phyloP scores from a whole-genome alignment of 1,140 invertebrate species.

The Yoshiicerus persimilis region DNA sequence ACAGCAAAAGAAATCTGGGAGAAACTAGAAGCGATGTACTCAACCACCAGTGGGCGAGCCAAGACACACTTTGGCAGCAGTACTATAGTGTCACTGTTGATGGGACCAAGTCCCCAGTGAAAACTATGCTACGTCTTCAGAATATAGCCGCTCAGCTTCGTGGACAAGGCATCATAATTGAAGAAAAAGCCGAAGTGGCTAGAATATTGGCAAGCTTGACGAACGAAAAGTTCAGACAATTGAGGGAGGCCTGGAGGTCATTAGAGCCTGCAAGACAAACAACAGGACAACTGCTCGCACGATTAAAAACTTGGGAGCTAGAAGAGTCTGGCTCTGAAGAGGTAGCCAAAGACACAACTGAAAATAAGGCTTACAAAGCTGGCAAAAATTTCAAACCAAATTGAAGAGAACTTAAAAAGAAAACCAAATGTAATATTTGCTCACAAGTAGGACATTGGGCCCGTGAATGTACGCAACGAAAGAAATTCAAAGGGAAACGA shows the following conservation, averaged over 20 bases:
- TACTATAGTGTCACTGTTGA: background rate
- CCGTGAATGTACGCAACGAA: too few species aligned
- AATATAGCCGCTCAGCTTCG: background rate
- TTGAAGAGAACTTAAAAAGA: background rate
- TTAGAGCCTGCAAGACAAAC: constrained; percentile 20
- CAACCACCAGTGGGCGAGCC: background rate
- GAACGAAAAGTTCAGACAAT: background rate
- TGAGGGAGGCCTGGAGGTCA: constrained; percentile 16
- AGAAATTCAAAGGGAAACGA: background rate
- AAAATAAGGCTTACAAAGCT: background rate
- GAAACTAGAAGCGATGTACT: background rate
- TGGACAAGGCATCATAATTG: background rate
- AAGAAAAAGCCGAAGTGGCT: background rate
- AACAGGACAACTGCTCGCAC: background rate
- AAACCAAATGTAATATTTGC: background rate
- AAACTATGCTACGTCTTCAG: background rate
- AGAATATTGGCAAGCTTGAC: constrained; percentile 16
- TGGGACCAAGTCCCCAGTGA: background rate
- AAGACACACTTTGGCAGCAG: background rate
- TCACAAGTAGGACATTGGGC: background rate
- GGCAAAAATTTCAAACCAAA: background rate
- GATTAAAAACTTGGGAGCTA: constrained; percentile 31
- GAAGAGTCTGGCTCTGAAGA: background rate
- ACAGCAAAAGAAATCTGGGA: background rate
- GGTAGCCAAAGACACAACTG: background rate